Conservation (phyloP, 2,888 invertebrate genomes). For the Euproctis similis region DNA sequence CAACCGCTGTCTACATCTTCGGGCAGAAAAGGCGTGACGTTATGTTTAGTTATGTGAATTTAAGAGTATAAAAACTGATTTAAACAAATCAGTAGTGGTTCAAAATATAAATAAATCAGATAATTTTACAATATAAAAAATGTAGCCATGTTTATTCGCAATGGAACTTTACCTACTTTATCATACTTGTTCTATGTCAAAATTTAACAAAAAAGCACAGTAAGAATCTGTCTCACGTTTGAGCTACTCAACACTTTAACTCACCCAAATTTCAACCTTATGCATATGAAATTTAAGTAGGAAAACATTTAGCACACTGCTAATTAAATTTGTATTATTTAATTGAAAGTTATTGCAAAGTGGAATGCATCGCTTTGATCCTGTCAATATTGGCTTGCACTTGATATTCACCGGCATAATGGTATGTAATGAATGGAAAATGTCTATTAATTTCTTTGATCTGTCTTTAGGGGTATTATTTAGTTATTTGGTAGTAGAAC, state of each 20-base stretch:
- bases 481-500: not conserved
- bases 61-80: no score
- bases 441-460: conserved; percentile 18
- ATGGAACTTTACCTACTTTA: conserved; percentile 7
- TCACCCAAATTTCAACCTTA: conserved; percentile 4
- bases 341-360: conserved; percentile 47
- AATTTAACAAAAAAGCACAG: conserved; percentile 8
- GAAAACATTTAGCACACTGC: not conserved
- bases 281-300: not conserved
- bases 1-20: no score
- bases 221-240: conserved; percentile 12
- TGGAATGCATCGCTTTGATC: conserved; percentile 49
- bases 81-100: no score
- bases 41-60: no score
- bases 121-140: no score
- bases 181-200: not conserved
- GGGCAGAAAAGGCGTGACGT: no score
- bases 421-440: conserved; percentile 13
- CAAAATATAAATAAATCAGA: no score
- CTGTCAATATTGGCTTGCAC: conserved; percentile 32
- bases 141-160: no score
- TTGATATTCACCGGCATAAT: conserved; percentile 20
- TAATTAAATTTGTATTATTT: conserved; percentile 22
- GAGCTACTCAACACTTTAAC: not conserved
- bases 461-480: not conserved